Conservation (phyloP, 2,113 vertebrate species). For the Cyanoliseus patagonus region DNA sequence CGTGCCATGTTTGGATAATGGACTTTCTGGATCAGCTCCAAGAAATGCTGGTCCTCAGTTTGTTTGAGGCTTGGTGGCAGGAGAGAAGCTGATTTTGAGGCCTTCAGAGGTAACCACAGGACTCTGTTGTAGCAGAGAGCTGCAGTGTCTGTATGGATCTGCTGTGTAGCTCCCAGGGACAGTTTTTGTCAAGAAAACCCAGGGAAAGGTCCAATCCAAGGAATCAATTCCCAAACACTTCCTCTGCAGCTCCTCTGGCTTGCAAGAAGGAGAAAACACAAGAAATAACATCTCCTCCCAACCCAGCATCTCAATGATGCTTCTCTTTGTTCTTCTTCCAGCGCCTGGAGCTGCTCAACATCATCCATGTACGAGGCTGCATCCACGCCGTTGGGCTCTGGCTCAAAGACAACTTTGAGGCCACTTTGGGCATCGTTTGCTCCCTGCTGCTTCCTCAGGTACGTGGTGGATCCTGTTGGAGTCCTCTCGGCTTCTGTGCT, state of each 20-base stretch:
- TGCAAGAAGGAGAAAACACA: not conserved
- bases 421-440: conserved; percentile 81
- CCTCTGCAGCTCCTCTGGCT: not conserved
- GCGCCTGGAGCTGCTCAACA: conserved; percentile 79
- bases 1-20: rapidly evolving
- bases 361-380: conserved; percentile 88
- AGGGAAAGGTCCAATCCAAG: not conserved
- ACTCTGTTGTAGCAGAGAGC: not conserved
- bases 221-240: not conserved
- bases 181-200: not conserved
- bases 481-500: rapidly evolving
- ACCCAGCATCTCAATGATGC: rapidly evolving
- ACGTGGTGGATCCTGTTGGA: rapidly evolving
- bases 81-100: not conserved
- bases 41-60: not conserved
- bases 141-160: not conserved
- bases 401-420: conserved; percentile 87
- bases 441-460: conserved; percentile 89
- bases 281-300: not conserved
- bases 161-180: not conserved
- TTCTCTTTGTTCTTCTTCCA: not conserved
- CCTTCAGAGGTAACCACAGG: rapidly evolving
- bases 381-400: conserved; percentile 89
- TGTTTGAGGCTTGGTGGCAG: not conserved
- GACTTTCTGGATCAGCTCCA: not conserved